Conservation (phyloP, 2,113 vertebrate species). For the Patagioenas fasciata region DNA sequence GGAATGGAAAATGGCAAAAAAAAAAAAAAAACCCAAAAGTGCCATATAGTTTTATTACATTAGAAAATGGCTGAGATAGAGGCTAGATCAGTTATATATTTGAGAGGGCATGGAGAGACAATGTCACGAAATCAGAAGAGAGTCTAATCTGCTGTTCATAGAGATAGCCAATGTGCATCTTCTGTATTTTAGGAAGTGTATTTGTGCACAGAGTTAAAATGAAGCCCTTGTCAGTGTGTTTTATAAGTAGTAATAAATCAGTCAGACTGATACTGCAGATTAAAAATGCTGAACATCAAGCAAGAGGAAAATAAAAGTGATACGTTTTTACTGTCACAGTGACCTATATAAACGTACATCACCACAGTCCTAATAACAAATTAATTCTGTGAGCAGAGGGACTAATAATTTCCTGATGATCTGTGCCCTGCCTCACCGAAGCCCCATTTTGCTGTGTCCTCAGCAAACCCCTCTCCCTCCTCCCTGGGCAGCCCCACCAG, state of each 20-base stretch:
- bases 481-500: neutral
- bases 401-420: neutral
- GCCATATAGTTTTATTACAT: neutral
- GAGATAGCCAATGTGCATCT: neutral
- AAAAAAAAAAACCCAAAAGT: neutral
- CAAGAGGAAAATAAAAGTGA: slow-evolving; percentile 17
- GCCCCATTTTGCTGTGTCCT: neutral
- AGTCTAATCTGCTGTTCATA: neutral
- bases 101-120: neutral
- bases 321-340: slow-evolving; percentile 26
- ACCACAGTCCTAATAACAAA: neutral
- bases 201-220: neutral
- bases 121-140: neutral
- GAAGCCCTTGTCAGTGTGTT: neutral
- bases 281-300: slow-evolving; percentile 34
- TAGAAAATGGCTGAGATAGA: neutral
- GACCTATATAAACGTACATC: slow-evolving; percentile 45
- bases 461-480: neutral
- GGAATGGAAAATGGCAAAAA: neutral
- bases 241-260: slow-evolving; percentile 27
- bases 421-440: neutral
- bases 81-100: neutral
- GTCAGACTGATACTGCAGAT: neutral
- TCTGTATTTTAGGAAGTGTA: neutral
- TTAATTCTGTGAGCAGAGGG: neutral